Conservation (phyloP, 92 coral and sea anemone genomes). For the Metridium senile region DNA sequence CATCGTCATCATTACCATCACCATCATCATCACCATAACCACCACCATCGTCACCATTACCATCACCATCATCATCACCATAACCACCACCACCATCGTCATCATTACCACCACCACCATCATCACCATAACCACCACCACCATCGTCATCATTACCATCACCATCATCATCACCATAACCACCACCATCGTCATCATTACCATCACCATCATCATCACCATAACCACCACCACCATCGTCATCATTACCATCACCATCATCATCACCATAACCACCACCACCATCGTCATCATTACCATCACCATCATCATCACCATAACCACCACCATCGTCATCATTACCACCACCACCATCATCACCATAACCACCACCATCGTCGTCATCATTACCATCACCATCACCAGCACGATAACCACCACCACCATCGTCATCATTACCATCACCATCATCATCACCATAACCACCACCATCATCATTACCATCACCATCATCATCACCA, state of each 20-base stretch:
- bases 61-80: not conserved
- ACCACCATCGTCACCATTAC: not conserved
- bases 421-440: not conserved
- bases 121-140: no score
- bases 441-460: not conserved
- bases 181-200: no score
- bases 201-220: no score
- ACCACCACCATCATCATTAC: not conserved
- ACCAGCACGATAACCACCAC: not conserved
- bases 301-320: not conserved
- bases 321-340: not conserved
- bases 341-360: not conserved
- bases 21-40: not conserved
- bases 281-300: not conserved
- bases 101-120: no score
- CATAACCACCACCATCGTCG: not conserved
- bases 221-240: no score
- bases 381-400: not conserved
- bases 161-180: no score
- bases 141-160: no score
- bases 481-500: not conserved
- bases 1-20: no score
- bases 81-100: not conserved
- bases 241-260: no score
- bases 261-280: not conserved